Evolutionary conservation across 2,888 invertebrate species (phyloP), one percentile per base, ranked within the genome.

Genomic region (Phortica okadai): DNA sequence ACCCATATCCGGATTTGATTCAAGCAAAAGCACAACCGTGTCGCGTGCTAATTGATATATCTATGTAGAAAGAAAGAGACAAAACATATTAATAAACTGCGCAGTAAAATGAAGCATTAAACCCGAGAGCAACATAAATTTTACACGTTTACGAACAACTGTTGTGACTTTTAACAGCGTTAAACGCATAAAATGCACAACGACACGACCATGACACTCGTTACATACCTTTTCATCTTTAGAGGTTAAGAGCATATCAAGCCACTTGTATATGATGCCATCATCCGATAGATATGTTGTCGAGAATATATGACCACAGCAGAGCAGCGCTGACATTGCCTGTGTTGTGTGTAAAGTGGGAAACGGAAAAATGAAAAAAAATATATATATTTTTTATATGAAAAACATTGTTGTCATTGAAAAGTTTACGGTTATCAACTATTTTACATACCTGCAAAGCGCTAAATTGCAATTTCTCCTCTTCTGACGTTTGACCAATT

Each of bases 281-380:
- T 99, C 99, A 89, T 98, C 98, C 8, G 95, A 95, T 54, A 97
- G 92, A 44, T 96, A 95, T 70, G 94, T 93, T 0, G 95, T 94
- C 86, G 98, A 97, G 91, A 99, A 99, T 85, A 98, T 97, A 0
- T 98, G 96, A 0, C 99, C 99, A 90, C 99, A 99, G 90, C 98
- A 98, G 1, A 99, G 93, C 42, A 99, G 93, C 10, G 98, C 97
- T 79, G 98, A 97, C 97, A 99, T 98, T 1, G 99, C 99, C 93
- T 98, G 93, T 74, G 93, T 50, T 11, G 10, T 14, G 14, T 11
- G 14, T 11, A 1, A 50, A 50, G 14, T 41, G 59, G 21, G 54
- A 25, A 21, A 42, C 67, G 25, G 7, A 74, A 45, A 44, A 21
- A 59, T 8, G 59, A 59, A 21, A 56, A 6, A n/a, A 8, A 74